Percentiles rank a stretch among this genome's conserved stretches.
Conservation (phyloP, 2,888 invertebrate species). For the Melitaea athalia region DNA sequence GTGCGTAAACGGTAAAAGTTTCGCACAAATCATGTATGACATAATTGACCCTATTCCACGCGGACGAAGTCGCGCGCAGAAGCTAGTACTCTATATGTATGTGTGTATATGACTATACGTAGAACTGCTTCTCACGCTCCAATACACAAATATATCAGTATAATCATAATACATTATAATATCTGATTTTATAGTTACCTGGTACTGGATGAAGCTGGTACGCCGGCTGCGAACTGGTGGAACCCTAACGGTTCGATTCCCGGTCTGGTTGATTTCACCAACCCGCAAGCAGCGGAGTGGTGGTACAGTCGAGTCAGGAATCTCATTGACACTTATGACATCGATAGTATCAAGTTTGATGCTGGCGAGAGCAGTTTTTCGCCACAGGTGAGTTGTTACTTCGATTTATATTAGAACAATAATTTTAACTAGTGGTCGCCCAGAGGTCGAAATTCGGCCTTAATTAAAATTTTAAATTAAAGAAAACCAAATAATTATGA, state of each 20-base stretch:
- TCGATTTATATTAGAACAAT: background rate
- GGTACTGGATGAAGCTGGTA: constrained; percentile 71
- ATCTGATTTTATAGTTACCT: constrained; percentile 62
- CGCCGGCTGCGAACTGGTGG: constrained; percentile 78
- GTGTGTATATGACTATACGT: too few relatives aligned
- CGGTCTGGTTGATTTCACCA: constrained; percentile 88
- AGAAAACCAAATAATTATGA: too few relatives aligned
- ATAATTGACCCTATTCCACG: too few relatives aligned
- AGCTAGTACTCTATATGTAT: too few relatives aligned
- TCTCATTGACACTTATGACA: constrained; percentile 82
- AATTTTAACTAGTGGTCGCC: too few relatives aligned
- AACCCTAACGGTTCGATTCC: constrained; percentile 74
- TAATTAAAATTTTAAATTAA: too few relatives aligned
- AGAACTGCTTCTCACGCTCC: too few relatives aligned
- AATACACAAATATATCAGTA: background rate
- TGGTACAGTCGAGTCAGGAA: constrained; percentile 76
- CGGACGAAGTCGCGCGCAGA: too few relatives aligned
- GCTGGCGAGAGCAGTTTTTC: constrained; percentile 88
- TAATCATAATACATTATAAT: background rate
- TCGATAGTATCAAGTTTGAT: constrained; percentile 91
- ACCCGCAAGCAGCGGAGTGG: constrained; percentile 85
- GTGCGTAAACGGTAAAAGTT: too few relatives aligned
- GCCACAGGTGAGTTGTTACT: constrained; percentile 73
- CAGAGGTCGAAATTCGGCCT: too few relatives aligned
- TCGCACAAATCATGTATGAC: too few relatives aligned